These are phyloP conservation scores for Stomatorhinus ivindoensis DNA, from an alignment of 2,113 vertebrate genomes.

Conservation along the genomic window DNA sequence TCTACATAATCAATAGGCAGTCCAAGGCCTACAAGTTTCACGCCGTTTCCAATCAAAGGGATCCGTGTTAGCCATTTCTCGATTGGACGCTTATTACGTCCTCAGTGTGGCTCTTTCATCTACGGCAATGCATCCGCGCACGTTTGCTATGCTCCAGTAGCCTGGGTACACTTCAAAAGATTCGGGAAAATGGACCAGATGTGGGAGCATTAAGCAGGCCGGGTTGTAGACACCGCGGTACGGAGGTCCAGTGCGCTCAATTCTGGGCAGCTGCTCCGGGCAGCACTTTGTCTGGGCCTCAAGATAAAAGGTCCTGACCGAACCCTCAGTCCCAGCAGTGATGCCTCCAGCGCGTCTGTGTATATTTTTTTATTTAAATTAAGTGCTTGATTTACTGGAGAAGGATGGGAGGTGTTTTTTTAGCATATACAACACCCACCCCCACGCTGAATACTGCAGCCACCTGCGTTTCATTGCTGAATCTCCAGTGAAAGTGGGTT, in stretches of 20 bases:
- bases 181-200: background rate
- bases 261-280: background rate
- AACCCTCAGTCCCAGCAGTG: background rate
- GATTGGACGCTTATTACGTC: background rate
- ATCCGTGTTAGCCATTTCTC: background rate
- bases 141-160: background rate
- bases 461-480: background rate
- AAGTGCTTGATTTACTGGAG: background rate
- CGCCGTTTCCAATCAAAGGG: background rate
- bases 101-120: background rate
- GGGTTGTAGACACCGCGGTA: background rate
- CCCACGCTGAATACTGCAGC: background rate
- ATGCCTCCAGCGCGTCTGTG: background rate
- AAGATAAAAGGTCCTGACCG: background rate
- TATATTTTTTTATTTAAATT: background rate
- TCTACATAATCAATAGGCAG: background rate
- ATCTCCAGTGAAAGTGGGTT: background rate
- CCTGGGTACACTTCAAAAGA: background rate
- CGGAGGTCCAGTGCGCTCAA: background rate
- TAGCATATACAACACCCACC: background rate
- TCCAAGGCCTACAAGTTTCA: background rate
- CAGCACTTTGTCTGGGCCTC: background rate
- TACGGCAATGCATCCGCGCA: background rate
- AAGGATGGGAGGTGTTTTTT: background rate
- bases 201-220: background rate